phyloP scores from a whole-genome alignment of 2,888 invertebrate genomes.

The Ichneumon xanthorius region DNA sequence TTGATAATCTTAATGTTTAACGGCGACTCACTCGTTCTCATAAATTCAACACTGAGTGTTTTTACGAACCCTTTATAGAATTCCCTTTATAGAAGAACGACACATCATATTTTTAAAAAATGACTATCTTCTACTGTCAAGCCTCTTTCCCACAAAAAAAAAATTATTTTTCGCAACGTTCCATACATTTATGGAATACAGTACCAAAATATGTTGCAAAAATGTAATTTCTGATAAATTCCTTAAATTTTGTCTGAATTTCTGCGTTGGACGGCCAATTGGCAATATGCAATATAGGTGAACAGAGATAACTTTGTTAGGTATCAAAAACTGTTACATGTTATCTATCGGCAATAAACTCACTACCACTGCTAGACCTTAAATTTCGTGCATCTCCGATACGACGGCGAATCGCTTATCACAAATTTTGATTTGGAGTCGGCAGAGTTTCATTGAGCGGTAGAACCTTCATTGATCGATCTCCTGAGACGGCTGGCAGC shows the following conservation, averaged over 20 bases:
- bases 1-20: slow-evolving; percentile 26
- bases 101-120: not conserved
- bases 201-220: not conserved
- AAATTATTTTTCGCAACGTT: too few relatives aligned
- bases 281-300: too few relatives aligned
- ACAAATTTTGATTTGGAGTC: not conserved
- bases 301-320: too few relatives aligned
- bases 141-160: too few relatives aligned
- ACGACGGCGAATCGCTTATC: not conserved
- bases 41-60: not conserved
- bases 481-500: slow-evolving; percentile 12
- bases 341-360: too few relatives aligned
- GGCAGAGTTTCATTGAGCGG: not conserved
- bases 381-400: not conserved
- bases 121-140: not conserved
- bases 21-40: not conserved
- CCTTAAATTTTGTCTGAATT: not conserved
- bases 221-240: not conserved
- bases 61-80: not conserved
- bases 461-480: slow-evolving; percentile 56
- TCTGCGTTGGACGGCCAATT: too few relatives aligned
- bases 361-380: not conserved
- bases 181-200: too few relatives aligned
- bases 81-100: not conserved
- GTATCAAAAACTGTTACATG: too few relatives aligned